Base-by-base conservation (phyloP, 1,140 invertebrate species). In the Matsumurasca onukii region DNA sequence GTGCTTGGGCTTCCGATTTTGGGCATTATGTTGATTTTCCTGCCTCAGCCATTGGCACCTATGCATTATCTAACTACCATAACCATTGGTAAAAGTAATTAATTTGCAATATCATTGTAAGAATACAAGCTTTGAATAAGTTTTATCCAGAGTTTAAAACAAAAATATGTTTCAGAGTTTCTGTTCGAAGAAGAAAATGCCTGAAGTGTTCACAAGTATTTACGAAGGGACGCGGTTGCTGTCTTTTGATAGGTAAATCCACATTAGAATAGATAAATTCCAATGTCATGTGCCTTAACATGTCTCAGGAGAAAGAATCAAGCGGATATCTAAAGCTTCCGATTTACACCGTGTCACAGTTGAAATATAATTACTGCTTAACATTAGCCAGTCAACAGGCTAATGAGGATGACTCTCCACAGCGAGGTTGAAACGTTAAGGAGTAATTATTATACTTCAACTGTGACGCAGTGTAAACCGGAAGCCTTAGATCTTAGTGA, bases 101-200 rank as follows among this genome's bases (percentile, higher is more conserved):
- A 9, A 9, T 5, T 9, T 39, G 17, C 17, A 39, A 39, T 9
- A 39, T 17, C 5, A 39, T 9, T 17, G 17, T 39, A 39, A 39
- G 5, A 39, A 39, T 39, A 39, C 5, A 39, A 17, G 34, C n/a
- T n/a, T n/a, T 39, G 17, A 39, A 39, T 39, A 39, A 9, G 17
- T 9, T 39, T 17, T 39, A 9, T 39, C 34, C 34, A 39, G 34
- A 39, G 34, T 17, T 39, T 39, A 39, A 9, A 39, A 39, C 5
- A 39, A 39, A 39, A 9, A 39, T 52, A 27, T 15, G 3, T 59
- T 59, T 5, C 24, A 59, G 55, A 59, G 22, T 59, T 59, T 59
- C n/a, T 59, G 55, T 29, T 59, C 55, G 3, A 59, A 59, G 55
- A 59, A 59, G 55, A 59, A 24, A 59, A 59, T 59, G 55, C 25